Percentiles rank a stretch among this genome's conserved stretches.
These are phyloP conservation scores for Spongilla lacustris DNA, from an alignment of 37 sponge, comb jelly and placozoan genomes.

Conservation along the genomic window DNA sequence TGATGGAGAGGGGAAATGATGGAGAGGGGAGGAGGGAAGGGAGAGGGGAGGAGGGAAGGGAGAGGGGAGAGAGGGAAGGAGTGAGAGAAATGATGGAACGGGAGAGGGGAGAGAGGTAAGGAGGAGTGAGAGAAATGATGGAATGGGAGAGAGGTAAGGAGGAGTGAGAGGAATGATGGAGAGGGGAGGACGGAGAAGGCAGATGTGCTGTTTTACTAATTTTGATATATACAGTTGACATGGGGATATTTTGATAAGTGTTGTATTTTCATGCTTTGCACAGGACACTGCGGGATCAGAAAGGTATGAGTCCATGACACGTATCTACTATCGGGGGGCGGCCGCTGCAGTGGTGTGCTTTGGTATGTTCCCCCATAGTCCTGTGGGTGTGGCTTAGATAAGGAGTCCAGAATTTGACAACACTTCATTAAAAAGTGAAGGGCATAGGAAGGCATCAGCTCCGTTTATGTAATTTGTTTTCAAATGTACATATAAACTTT, in stretches of 20 bases:
- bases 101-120: background rate
- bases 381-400: background rate
- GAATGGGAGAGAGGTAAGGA: background rate
- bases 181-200: background rate
- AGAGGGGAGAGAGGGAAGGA: background rate
- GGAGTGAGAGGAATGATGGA: too few species aligned
- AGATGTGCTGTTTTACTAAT: too few species aligned
- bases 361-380: conserved; percentile 64
- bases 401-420: too few species aligned
- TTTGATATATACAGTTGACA: too few species aligned
- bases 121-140: background rate
- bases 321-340: conserved; percentile 95
- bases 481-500: too few species aligned
- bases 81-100: background rate
- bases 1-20: too few species aligned
- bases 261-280: background rate
- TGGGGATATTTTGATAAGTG: too few species aligned
- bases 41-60: too few species aligned
- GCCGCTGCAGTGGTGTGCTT: conserved; percentile 93
- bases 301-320: conserved; percentile 94
- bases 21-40: background rate
- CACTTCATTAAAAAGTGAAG: too few species aligned
- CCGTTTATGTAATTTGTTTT: too few species aligned
- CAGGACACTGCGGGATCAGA: conserved; percentile 94
- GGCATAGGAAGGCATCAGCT: too few species aligned